A percentile compares a stretch with the other conserved stretches of the same genome.
Evolutionary conservation across 2,797 vertebrate genomes (phyloP).

Genomic region (Streptopelia turtur): DNA sequence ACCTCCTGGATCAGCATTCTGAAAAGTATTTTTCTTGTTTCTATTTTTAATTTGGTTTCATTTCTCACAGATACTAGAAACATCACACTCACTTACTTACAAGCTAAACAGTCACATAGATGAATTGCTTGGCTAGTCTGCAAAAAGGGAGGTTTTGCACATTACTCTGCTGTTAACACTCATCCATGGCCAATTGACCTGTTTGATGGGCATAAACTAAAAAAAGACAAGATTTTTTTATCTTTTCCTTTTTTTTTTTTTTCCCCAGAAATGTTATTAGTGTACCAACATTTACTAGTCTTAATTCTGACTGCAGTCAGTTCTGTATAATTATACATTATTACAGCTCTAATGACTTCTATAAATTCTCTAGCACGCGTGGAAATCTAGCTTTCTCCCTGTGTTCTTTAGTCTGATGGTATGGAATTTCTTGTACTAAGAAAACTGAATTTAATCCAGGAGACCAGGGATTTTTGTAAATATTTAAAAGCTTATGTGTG

Average conservation of each 20-base stretch:
- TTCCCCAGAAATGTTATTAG: neutral
- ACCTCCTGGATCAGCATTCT: neutral
- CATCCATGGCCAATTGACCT: neutral
- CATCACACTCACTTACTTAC: neutral
- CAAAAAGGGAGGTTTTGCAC: neutral
- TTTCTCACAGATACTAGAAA: neutral
- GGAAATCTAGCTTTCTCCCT: neutral
- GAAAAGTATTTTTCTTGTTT: neutral
- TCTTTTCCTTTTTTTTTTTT: neutral
- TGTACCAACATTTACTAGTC: neutral
- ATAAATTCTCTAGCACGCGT: constrained; percentile 26
- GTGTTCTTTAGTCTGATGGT: neutral
- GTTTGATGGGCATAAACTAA: neutral
- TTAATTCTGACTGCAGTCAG: constrained; percentile 26
- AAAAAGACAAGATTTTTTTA: neutral
- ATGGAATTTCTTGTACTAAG: neutral
- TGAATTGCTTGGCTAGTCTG: neutral
- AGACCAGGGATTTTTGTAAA: neutral
- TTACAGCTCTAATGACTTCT: constrained; percentile 12
- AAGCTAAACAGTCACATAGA: neutral
- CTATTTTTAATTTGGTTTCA: neutral
- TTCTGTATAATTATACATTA: constrained; percentile 22
- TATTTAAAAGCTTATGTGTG: neutral
- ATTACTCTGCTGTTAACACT: neutral
- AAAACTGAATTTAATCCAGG: neutral